Conservation (phyloP, 2,113 vertebrate genomes). For the Ageneiosus marmoratus region DNA sequence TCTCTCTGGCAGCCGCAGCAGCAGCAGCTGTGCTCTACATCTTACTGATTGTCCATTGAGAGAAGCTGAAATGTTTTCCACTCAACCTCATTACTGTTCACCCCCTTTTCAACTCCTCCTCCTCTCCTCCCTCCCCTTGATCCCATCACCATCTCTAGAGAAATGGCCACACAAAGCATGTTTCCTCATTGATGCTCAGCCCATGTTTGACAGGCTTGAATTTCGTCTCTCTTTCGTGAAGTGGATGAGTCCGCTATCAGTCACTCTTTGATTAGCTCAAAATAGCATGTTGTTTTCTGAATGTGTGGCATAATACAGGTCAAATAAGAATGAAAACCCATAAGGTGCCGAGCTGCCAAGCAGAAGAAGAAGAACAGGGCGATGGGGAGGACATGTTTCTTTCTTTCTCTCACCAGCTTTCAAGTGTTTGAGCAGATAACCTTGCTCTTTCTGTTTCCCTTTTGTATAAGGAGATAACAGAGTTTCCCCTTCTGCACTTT, state of each 20-base stretch:
- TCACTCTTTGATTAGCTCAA: constrained; percentile 41
- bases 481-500: constrained; percentile 19
- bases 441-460: constrained; percentile 20
- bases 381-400: constrained; percentile 6
- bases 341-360: constrained; percentile 24
- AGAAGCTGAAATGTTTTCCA: constrained; percentile 46
- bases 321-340: constrained; percentile 37
- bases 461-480: constrained; percentile 25
- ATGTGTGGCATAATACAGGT: constrained; percentile 36
- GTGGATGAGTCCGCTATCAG: constrained; percentile 13
- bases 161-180: constrained; percentile 49
- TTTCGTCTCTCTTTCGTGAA: constrained; percentile 45
- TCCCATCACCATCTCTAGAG: constrained; percentile 39
- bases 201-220: constrained; percentile 49
- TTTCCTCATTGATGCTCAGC: constrained; percentile 42
- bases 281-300: constrained; percentile 46
- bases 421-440: constrained; percentile 34
- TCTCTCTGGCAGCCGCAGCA: constrained; percentile 11
- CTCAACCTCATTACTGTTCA: constrained; percentile 24
- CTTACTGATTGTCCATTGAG: constrained; percentile 46
- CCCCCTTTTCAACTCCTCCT: neutral
- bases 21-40: constrained; percentile 32
- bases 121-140: constrained; percentile 9
- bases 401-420: constrained; percentile 22
- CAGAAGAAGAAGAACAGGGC: constrained; percentile 11